Conservation (phyloP, 2,888 invertebrate species). For the Stegophylla sp. region DNA sequence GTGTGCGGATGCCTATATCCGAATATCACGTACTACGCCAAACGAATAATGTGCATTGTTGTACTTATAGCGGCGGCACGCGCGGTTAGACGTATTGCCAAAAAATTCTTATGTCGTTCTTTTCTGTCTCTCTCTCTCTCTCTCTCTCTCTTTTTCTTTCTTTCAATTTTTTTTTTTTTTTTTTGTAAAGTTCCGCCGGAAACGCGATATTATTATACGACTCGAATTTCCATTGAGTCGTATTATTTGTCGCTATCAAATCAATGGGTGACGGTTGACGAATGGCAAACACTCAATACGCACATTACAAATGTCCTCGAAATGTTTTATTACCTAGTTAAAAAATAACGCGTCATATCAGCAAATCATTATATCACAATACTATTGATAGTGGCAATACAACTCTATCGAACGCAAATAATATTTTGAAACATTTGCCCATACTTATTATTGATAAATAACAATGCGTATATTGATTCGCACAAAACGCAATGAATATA, state of each 20-base stretch:
- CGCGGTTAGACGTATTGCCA: conserved; percentile 2
- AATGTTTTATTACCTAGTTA: conserved; percentile 9
- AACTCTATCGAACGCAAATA: no score
- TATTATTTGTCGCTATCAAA: no score
- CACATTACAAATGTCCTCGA: not conserved
- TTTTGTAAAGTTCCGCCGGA: conserved; percentile 26
- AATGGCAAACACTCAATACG: no score
- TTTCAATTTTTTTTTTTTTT: not conserved
- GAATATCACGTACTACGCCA: not conserved
- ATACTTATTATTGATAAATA: no score
- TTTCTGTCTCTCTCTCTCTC: not conserved
- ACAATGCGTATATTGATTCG: no score
- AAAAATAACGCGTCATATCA: conserved; percentile 7
- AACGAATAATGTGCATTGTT: conserved; percentile 9
- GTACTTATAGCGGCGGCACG: not conserved
- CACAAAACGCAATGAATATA: no score
- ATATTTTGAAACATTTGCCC: no score
- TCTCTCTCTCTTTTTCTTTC: no score
- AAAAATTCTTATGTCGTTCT: not conserved
- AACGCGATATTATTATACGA: not conserved
- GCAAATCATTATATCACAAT: not conserved
- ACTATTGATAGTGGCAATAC: not conserved
- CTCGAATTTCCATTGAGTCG: not conserved
- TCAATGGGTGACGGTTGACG: no score
- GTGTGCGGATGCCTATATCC: not conserved